Evolutionary conservation across 64 coral and sea anemone genomes (phyloP), one percentile per base, ranked within the genome.

Genomic region (Dendrophyllia cribrosa): DNA sequence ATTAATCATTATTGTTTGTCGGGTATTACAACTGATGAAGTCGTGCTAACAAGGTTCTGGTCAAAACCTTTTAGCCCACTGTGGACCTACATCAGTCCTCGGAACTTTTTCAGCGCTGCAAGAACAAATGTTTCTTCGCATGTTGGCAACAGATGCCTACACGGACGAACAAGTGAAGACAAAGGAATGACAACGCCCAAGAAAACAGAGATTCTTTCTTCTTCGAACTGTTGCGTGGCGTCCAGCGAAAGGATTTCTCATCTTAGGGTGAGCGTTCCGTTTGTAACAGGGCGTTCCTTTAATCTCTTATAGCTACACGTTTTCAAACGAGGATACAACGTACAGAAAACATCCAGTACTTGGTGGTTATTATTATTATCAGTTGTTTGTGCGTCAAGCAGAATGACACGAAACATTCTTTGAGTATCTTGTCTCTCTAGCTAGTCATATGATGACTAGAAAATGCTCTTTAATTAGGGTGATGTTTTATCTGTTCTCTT

Each of bases 1-100:
- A 84, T 84, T 84, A 84, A 84, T 84, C 80, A 84, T 83, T 34
- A 83, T 84, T 67, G 61, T 68, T 84, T 84, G 80, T 84, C 80
- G 80, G 60, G 59, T 24, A 67, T 67, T 67, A 84, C 43, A 51
- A 68, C 80, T 62, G 80, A 84, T 84, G 80, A 84, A 84, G 67
- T 84, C 80, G 60, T 84, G 62, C 80, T 84, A 84, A 84, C 80
- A 84, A 84, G 80, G 80, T 84, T 84, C 34, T 68, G 61, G 6
- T 51, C 8, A 11, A 11, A 67, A 23, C 14, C 46, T 0, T 84
- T 84, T 82, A 43, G 63, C 14, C 17, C 62, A 23, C 17, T 51
- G 9, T 51, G 19, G 16, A 47, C 19, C 80, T 51, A 17, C 62
- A 51, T 51, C 43, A 84, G 46, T 68, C n/a, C n/a, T 9, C 46